Conservation (phyloP, 2,797 vertebrate species). For the Dryobates pubescens region DNA sequence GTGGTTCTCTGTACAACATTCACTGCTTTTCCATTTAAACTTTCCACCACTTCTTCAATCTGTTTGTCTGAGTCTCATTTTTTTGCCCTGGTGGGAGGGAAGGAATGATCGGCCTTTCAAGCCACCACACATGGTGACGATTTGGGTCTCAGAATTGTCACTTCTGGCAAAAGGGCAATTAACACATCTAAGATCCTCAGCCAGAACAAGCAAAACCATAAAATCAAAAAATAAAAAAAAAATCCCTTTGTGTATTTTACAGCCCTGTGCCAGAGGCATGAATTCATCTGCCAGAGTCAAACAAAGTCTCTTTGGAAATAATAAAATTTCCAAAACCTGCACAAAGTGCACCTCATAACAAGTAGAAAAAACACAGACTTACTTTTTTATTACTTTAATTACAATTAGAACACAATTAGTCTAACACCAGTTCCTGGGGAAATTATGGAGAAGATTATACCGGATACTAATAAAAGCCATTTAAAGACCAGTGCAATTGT, state of each 20-base stretch:
- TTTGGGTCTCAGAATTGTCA: not conserved
- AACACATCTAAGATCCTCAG: not conserved
- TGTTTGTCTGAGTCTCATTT: no score
- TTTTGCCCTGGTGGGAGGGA: no score
- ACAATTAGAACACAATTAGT: not conserved
- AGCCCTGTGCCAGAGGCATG: not conserved
- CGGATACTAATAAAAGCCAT: not conserved
- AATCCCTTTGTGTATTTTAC: fast-evolving
- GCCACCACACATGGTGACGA: not conserved
- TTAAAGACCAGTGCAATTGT: not conserved
- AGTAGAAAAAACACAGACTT: not conserved
- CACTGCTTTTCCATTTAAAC: no score
- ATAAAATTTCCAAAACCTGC: not conserved
- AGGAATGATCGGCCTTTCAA: no score
- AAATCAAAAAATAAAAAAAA: not conserved
- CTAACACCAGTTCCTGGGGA: not conserved
- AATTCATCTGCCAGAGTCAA: not conserved
- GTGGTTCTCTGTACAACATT: no score
- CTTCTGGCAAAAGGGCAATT: not conserved
- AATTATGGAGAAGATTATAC: not conserved
- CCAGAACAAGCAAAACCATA: not conserved
- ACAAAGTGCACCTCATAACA: fast-evolving
- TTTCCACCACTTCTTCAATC: no score
- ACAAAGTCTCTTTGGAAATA: not conserved
- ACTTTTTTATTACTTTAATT: not conserved